These are phyloP conservation scores for Stenotaenia linearis DNA, from an alignment of 2,888 invertebrate species.

Conservation along the genomic window DNA sequence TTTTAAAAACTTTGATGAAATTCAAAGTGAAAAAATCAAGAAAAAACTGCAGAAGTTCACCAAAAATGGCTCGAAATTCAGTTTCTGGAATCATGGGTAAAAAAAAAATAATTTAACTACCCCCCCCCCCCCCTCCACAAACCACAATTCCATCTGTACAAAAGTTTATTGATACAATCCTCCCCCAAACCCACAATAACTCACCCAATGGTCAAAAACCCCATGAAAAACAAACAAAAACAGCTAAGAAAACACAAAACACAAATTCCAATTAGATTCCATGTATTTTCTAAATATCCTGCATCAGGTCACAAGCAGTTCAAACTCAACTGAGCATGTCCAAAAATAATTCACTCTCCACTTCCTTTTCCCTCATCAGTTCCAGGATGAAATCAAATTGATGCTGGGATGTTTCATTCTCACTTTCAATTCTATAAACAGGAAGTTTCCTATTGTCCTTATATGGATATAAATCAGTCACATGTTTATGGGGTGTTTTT, in stretches of 20 bases:
- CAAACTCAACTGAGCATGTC: not conserved
- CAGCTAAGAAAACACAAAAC: not conserved
- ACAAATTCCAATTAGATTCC: not conserved
- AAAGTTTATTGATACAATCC: too few relatives aligned
- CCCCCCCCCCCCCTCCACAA: too few relatives aligned
- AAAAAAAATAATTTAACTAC: too few relatives aligned
- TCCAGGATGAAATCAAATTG: not conserved
- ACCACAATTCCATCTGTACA: too few relatives aligned
- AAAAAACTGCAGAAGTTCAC: too few relatives aligned
- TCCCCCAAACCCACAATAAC: not conserved
- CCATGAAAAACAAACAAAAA: not conserved
- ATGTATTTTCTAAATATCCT: not conserved
- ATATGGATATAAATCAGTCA: too few relatives aligned
- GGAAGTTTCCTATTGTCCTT: not conserved
- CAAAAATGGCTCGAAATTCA: too few relatives aligned
- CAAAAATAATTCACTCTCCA: not conserved
- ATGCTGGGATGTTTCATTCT: not conserved
- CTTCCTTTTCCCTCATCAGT: conserved; percentile 1
- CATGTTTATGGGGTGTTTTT: too few relatives aligned
- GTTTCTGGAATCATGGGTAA: too few relatives aligned
- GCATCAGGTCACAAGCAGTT: not conserved
- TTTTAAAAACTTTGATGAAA: too few relatives aligned
- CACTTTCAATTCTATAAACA: not conserved
- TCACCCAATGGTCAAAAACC: too few relatives aligned
- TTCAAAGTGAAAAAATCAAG: too few relatives aligned